Conservation (phyloP, 1,140 invertebrate species). For the Babylonia areolata region DNA sequence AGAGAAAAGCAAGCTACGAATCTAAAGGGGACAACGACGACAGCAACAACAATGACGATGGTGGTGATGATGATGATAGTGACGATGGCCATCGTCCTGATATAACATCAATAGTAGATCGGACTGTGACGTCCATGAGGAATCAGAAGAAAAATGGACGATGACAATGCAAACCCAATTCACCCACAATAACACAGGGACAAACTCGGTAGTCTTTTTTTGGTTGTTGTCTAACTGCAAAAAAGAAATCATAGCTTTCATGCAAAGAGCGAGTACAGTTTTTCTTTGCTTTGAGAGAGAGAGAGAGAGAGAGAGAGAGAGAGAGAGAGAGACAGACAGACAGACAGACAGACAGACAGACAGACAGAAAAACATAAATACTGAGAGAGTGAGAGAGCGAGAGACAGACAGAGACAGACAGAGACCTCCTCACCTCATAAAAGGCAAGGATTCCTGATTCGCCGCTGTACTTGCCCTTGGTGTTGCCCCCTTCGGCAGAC, state of each 20-base stretch:
- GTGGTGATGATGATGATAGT: neutral
- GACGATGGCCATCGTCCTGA: neutral
- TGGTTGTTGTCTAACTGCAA: no score
- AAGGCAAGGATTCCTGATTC: constrained; percentile 95
- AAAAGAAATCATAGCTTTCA: no score
- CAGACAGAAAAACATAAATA: neutral
- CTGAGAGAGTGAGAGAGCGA: neutral
- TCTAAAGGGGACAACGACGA: no score
- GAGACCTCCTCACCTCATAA: constrained; percentile 82
- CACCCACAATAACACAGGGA: neutral
- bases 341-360: neutral
- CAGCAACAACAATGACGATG: neutral
- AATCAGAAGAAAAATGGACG: neutral
- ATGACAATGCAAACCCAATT: neutral
- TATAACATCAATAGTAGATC: no score
- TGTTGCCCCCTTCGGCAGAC: constrained; percentile 83
- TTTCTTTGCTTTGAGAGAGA: no score
- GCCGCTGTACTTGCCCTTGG: constrained; percentile 88
- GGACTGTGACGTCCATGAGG: neutral
- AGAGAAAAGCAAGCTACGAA: neutral
- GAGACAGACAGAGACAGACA: neutral
- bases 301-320: no score
- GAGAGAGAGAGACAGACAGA: neutral
- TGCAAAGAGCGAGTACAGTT: no score
- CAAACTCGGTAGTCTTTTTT: neutral